Evolutionary conservation across 2,113 vertebrate species (phyloP), one percentile per base, ranked within the genome.

Genomic region (Dicentrarchus labrax): DNA sequence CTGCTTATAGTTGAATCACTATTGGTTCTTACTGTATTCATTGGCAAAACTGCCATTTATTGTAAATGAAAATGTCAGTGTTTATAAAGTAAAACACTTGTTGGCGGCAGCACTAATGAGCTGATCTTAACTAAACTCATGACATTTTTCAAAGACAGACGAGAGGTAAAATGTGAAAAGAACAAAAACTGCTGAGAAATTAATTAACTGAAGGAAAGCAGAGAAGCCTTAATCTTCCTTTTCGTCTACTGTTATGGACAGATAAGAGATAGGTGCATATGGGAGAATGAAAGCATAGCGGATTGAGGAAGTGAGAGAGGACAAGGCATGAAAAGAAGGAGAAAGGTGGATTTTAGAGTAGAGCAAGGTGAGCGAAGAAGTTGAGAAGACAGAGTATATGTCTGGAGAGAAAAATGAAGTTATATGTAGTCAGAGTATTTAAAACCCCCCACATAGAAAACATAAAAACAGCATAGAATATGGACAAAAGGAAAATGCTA

Each of bases 51-150:
- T 47, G 56, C 9, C 12, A 10, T 54, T 87, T 38, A 22, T n/a
- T 36, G 36, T 64, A 3, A 75, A 73, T 71, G 54, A 61, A 89
- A 83, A 85, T 85, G 87, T 66, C 65, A 16, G 39, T 7, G 71
- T 78, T 83, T 53, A 83, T 85, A 70, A 83, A 75, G 76, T 50
- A 57, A 89, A 24, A 69, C 51, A 73, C 30, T 69, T 62, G 19
- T 61, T 71, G 65, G 45, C 24, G 19, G 71, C 39, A 56, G 76
- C 54, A 65, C 60, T 72, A 72, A 67, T 30, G 50, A 83, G 60
- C n/a, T 76, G 71, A 81, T 71, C 77, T 88, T 64, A 36, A 56
- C 60, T 7, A 69, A 81, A 72, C 43, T 22, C 47, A 1, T 39
- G 73, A 41, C 69, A 74, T 77, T 71, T 75, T 61, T 41, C 48